phyloP scores from a whole-genome alignment of 2,797 vertebrate species.

The Pogoniulus pusillus region DNA sequence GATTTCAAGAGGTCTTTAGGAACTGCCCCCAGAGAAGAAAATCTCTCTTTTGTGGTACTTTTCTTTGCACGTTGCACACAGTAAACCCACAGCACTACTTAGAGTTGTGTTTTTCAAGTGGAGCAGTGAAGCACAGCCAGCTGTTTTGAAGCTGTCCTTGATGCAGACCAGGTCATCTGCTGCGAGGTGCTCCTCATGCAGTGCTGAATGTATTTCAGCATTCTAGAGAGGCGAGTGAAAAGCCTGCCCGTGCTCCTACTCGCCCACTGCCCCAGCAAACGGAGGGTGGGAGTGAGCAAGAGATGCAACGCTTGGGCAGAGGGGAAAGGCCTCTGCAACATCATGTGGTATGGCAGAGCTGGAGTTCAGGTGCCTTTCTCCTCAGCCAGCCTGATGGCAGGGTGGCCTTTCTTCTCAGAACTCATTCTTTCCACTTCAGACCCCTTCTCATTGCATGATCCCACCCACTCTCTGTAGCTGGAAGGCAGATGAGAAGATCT shows the following conservation, averaged over 20 bases:
- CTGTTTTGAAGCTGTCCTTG: neutral
- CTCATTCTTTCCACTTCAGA: neutral
- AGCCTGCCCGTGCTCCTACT: neutral
- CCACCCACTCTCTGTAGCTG: neutral
- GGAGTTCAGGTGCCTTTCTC: neutral
- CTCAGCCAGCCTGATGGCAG: neutral
- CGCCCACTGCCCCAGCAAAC: neutral
- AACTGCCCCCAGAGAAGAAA: neutral
- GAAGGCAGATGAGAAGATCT: conserved; percentile 26
- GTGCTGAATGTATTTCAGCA: neutral
- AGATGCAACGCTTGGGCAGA: neutral
- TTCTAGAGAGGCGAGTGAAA: neutral
- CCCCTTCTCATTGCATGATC: neutral
- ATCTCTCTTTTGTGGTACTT: neutral
- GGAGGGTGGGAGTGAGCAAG: neutral
- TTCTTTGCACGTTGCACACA: neutral
- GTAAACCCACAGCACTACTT: neutral
- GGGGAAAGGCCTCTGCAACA: neutral
- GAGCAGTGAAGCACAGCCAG: neutral
- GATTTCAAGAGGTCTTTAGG: neutral
- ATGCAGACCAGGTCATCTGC: neutral
- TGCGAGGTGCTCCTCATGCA: neutral
- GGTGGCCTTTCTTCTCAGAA: neutral
- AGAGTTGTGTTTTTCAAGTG: neutral
- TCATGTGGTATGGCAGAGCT: neutral